Conservation (phyloP, 2,888 invertebrate species). For the Leucoptera coffeella region DNA sequence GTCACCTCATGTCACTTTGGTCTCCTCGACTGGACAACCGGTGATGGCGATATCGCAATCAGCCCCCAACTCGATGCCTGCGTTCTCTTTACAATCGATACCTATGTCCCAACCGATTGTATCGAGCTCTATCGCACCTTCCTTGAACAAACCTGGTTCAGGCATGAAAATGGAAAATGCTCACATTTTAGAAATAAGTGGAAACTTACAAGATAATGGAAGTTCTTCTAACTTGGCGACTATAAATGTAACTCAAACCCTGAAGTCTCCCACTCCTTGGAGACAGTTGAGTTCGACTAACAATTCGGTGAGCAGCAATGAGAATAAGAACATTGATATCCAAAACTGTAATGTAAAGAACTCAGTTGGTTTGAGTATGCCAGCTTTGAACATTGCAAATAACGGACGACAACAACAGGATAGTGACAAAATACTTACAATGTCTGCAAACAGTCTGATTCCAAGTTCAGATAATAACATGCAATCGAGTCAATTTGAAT, state of each 20-base stretch:
- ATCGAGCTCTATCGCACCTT: slow-evolving; percentile 38
- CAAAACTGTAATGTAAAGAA: slow-evolving; percentile 20
- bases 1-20: slow-evolving; percentile 37
- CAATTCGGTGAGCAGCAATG: slow-evolving; percentile 16
- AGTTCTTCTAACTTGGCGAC: slow-evolving; percentile 27
- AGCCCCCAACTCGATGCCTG: slow-evolving; percentile 22
- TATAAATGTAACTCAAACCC: slow-evolving; percentile 39
- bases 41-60: slow-evolving; percentile 44
- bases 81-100: slow-evolving; percentile 38
- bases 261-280: slow-evolving; percentile 44
- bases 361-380: slow-evolving; percentile 5
- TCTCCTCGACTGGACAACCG: slow-evolving; percentile 40
- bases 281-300: slow-evolving; percentile 22
- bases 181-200: slow-evolving; percentile 42
- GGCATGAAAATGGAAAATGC: slow-evolving; percentile 37
- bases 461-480: slow-evolving; percentile 24
- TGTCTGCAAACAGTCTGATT: slow-evolving; percentile 9
- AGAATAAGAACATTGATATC: slow-evolving; percentile 20
- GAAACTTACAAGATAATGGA: slow-evolving; percentile 34
- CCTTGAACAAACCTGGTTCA: slow-evolving; percentile 19
- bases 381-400: neutral
- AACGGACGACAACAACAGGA: neutral
- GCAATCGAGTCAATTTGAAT: slow-evolving; percentile 38
- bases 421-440: no score
- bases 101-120: slow-evolving; percentile 44